Evolutionary conservation across 2,797 vertebrate genomes (phyloP).

Genomic region (Tarsius wallacei): DNA sequence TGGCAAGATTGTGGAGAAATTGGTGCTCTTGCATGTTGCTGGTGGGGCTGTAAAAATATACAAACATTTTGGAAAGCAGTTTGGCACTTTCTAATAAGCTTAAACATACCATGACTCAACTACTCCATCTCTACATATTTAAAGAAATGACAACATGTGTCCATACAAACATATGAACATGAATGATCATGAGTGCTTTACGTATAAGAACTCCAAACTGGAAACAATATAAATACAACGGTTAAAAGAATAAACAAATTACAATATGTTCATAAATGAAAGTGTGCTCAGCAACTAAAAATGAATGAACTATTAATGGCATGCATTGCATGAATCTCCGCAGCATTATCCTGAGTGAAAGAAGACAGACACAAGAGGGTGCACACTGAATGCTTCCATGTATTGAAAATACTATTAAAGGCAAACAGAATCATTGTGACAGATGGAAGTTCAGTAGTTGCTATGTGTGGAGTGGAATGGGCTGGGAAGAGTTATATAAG

Average conservation of each 20-base stretch:
- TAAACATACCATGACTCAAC: background rate
- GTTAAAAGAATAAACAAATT: background rate
- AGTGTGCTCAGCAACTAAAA: background rate
- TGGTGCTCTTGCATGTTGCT: background rate
- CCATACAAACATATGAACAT: constrained; percentile 34
- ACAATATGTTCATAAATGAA: background rate
- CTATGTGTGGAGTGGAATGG: background rate
- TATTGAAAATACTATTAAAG: constrained; percentile 22
- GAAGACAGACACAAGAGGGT: background rate
- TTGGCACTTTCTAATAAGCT: constrained; percentile 37
- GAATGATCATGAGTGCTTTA: constrained; percentile 45
- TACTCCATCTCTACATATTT: background rate
- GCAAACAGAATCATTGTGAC: background rate
- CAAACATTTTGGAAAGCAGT: constrained; percentile 51
- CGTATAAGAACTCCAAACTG: background rate
- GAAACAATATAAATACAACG: constrained; percentile 28
- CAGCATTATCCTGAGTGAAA: background rate
- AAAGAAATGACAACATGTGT: constrained; percentile 49
- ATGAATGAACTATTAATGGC: background rate
- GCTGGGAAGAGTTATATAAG: background rate
- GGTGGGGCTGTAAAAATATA: background rate
- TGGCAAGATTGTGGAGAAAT: background rate
- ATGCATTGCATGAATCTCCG: background rate
- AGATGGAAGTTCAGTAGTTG: background rate
- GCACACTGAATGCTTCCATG: background rate